A percentile compares a stretch with the other conserved stretches of the same genome.
phyloP scores from a whole-genome alignment of 1,140 invertebrate genomes.

The Aphelinus certus region DNA sequence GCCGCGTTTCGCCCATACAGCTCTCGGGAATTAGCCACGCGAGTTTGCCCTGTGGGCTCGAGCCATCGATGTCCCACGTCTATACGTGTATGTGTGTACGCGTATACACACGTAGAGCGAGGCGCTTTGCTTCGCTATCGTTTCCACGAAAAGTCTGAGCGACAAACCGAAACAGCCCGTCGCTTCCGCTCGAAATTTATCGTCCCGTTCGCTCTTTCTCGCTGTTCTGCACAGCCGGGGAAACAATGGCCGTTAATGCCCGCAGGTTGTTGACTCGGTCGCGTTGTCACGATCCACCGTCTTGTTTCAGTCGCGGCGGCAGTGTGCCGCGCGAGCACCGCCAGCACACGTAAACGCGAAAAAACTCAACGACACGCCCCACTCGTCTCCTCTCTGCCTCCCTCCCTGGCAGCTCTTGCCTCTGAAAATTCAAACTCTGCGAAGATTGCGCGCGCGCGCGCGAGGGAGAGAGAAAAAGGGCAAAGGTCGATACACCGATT shows the following conservation, averaged over 20 bases:
- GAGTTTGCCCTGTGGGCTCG: too few species aligned
- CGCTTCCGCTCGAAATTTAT: slow-evolving; percentile 53
- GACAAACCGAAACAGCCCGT: slow-evolving; percentile 42
- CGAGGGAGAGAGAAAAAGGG: not conserved
- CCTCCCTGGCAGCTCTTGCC: not conserved
- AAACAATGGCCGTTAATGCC: slow-evolving; percentile 52
- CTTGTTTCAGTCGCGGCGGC: not conserved
- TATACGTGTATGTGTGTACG: not conserved
- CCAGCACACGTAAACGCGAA: too few species aligned
- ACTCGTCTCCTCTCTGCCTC: too few species aligned
- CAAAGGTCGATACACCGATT: slow-evolving; percentile 3
- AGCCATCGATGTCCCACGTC: too few species aligned
- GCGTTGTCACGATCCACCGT: slow-evolving; percentile 22
- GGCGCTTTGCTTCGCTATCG: slow-evolving; percentile 39
- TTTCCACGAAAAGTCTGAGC: slow-evolving; percentile 39
- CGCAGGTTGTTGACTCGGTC: slow-evolving; percentile 53
- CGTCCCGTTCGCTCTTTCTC: slow-evolving; percentile 18
- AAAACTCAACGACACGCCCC: too few species aligned
- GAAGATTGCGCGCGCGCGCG: not conserved
- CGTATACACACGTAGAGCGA: not conserved
- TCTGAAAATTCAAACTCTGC: slow-evolving; percentile 20
- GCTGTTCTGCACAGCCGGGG: slow-evolving; percentile 40
- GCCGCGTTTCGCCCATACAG: too few species aligned
- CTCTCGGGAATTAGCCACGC: not conserved
- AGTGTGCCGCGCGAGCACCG: too few species aligned